Conservation (phyloP, 2,888 invertebrate species). For the Lysandra bellargus region DNA sequence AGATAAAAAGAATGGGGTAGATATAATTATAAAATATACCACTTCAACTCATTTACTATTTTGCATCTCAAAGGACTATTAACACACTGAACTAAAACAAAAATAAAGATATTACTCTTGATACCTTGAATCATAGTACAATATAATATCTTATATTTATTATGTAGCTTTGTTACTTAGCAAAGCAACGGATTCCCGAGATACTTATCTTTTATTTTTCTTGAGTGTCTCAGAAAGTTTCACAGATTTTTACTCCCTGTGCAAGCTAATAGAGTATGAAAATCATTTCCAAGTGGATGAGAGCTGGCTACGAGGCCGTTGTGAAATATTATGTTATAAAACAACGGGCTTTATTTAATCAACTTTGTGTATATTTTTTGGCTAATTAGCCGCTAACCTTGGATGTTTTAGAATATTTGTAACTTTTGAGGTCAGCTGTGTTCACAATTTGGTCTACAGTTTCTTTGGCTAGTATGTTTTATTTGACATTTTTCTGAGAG, state of each 20-base stretch:
- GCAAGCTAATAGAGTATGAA: constrained; percentile 16
- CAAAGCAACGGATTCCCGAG: background rate
- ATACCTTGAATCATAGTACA: too few species aligned
- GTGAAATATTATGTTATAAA: constrained; percentile 9
- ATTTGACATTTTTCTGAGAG: background rate
- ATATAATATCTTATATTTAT: too few species aligned
- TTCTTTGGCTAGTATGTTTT: background rate
- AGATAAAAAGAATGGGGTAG: too few species aligned
- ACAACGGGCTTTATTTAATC: background rate
- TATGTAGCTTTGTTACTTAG: too few species aligned
- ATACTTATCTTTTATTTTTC: background rate
- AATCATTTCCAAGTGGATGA: constrained; percentile 7
- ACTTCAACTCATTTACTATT: too few species aligned
- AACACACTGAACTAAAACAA: too few species aligned
- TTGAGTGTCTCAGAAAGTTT: background rate
- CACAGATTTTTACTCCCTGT: background rate
- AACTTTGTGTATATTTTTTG: background rate
- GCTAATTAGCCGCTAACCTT: constrained; percentile 7
- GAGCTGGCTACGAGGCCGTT: background rate
- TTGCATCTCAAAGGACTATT: too few species aligned
- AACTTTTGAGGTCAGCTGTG: background rate
- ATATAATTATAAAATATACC: too few species aligned
- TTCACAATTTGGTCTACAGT: background rate
- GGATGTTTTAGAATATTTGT: background rate
- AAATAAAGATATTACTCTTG: too few species aligned